Evolutionary conservation across 2,797 vertebrate species (phyloP).

Genomic region (Epinephelus coioides): DNA sequence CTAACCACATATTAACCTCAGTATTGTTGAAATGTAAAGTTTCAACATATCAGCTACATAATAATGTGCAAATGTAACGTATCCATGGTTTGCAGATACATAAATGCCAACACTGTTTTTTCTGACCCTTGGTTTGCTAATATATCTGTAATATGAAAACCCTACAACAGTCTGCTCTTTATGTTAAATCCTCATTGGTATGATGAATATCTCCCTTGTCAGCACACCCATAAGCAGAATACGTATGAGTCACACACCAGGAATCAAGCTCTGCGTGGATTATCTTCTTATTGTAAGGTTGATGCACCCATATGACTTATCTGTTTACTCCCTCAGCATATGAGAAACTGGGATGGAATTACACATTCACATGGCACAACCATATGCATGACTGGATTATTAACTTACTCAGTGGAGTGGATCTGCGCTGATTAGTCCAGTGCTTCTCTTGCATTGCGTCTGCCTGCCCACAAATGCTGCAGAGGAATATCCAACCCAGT

Average conservation of each 20-base stretch:
- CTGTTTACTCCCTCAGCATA: slow-evolving; percentile 24
- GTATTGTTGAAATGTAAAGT: too few relatives aligned
- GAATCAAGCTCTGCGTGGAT: slow-evolving; percentile 57
- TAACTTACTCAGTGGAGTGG: background rate
- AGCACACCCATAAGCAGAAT: slow-evolving; percentile 28
- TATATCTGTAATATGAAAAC: background rate
- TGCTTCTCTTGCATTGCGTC: background rate
- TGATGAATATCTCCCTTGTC: slow-evolving; percentile 1
- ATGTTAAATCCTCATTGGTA: background rate
- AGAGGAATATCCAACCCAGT: background rate
- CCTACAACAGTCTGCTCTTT: background rate
- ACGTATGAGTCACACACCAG: slow-evolving; percentile 50
- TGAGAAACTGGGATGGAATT: slow-evolving; percentile 11
- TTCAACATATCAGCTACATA: too few relatives aligned
- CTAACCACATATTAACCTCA: too few relatives aligned
- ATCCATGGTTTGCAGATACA: too few relatives aligned
- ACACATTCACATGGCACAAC: slow-evolving; percentile 6
- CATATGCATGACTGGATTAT: slow-evolving; percentile 1
- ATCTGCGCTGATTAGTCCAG: slow-evolving; percentile 4
- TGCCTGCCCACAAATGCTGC: slow-evolving; percentile 1
- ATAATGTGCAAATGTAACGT: too few relatives aligned
- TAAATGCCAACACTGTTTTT: too few relatives aligned
- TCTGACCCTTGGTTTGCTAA: too few relatives aligned
- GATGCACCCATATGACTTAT: slow-evolving; percentile 23
- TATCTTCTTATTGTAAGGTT: slow-evolving; percentile 19